Conservation (phyloP, 2,888 invertebrate species). For the Myopa testacea region DNA sequence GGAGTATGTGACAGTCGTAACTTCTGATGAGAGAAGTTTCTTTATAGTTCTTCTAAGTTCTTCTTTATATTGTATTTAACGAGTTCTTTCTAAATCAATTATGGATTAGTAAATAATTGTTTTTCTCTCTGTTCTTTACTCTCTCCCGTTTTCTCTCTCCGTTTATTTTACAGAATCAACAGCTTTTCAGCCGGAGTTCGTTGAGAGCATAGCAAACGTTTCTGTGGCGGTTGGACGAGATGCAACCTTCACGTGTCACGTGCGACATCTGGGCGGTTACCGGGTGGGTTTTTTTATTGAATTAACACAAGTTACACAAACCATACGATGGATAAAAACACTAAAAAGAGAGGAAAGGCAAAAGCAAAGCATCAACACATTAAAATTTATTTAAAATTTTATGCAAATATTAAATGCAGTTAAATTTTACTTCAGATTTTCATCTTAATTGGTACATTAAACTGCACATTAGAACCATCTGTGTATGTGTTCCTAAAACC, state of each 20-base stretch:
- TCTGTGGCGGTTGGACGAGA: slow-evolving; percentile 88
- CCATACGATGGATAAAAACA: background rate
- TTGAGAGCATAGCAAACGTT: slow-evolving; percentile 84
- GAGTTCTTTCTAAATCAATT: no score
- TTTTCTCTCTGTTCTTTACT: no score
- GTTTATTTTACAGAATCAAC: slow-evolving; percentile 73
- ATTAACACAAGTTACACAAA: background rate
- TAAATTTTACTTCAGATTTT: background rate
- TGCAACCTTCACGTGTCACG: slow-evolving; percentile 87
- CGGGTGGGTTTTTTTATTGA: slow-evolving; percentile 74
- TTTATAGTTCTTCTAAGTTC: no score
- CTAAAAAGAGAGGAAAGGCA: background rate
- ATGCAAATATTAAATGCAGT: background rate
- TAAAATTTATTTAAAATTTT: background rate
- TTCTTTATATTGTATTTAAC: no score
- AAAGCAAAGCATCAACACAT: background rate
- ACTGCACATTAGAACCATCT: slow-evolving; percentile 9
- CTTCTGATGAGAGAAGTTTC: no score
- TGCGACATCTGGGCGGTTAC: slow-evolving; percentile 88
- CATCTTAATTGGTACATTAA: slow-evolving; percentile 24
- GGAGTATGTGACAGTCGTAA: no score
- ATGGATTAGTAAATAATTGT: no score
- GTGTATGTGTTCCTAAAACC: background rate
- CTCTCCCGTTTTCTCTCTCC: no score
- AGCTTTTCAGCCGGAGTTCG: slow-evolving; percentile 84